These are phyloP conservation scores for Leucoraja ocellata DNA, from an alignment of 2,797 vertebrate genomes.

Conservation along the genomic window DNA sequence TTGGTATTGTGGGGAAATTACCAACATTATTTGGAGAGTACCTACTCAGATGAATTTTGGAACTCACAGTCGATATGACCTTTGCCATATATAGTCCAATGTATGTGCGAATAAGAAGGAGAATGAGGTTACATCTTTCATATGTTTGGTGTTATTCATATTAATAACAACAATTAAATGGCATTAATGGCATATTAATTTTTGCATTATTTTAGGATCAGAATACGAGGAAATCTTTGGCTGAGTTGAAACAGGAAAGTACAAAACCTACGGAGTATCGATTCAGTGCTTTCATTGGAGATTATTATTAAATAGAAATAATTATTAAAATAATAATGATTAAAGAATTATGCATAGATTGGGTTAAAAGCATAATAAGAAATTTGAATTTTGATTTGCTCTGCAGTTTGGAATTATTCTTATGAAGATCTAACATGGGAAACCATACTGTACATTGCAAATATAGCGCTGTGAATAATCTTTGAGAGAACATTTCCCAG, in stretches of 20 bases:
- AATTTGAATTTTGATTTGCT: neutral
- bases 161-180: no score
- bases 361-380: neutral
- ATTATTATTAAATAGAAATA: neutral
- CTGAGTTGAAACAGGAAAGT: neutral
- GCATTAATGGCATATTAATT: neutral
- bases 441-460: neutral
- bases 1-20: neutral
- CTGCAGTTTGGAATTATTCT: neutral
- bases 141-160: neutral
- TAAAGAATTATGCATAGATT: neutral
- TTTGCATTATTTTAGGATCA: neutral
- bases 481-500: neutral
- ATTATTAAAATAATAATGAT: no score
- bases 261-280: neutral
- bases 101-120: neutral
- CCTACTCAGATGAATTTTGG: neutral
- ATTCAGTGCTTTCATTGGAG: conserved; percentile 21
- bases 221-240: neutral
- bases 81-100: neutral
- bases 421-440: neutral
- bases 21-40: neutral
- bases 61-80: neutral
- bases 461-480: neutral
- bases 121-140: neutral